Evolutionary conservation across 2,113 vertebrate species (phyloP), one percentile per base, ranked within the genome.

Genomic region (Emberiza fucata): DNA sequence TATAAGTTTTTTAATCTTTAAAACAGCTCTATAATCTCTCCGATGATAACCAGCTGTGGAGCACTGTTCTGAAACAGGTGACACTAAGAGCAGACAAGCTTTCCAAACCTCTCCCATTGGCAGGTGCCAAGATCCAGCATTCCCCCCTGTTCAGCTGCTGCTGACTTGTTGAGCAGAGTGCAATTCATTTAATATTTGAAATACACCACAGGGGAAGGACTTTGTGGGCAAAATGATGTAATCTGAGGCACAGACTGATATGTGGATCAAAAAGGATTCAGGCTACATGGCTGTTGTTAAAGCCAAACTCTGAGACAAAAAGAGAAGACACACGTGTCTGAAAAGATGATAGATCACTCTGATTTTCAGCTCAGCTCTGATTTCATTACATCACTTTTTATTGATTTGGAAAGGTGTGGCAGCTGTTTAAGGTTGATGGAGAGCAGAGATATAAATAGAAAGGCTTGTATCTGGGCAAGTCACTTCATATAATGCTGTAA

Each of bases 141-240:
- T 39, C 3, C 1, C 5, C 8, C 3, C 5, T 4, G 0, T 33
- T 3, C 35, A 57, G 11, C 14, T 51, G 18, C 35, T 66, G 27
- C 48, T 53, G 35, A 69, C 17, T 21, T 6, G 0, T 5, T 60
- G 40, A 91, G 31, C 24, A 56, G 21, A 33, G 15, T 44, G 33
- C 12, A 66, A 54, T 7, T 83, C 16, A 35, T 78, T 90, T 40
- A 2, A 1, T 28, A 50, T 51, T 73, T 70, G 33, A 90, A 66
- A 66, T 11, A 42, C 2, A 27, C 5, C 13, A 54, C 15, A 53
- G 22, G 9, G 24, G 53, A 64, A 13, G 16, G 21, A 4, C 6
- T 79, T 64, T 85, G 23, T 63, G 40, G 53, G 12, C 8, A 60
- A 86, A 78, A 73, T 13, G 0, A 28, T 3, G 2, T 12, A 59